Evolutionary conservation across 2,888 invertebrate species (phyloP).

Genomic region (Spisula solida): DNA sequence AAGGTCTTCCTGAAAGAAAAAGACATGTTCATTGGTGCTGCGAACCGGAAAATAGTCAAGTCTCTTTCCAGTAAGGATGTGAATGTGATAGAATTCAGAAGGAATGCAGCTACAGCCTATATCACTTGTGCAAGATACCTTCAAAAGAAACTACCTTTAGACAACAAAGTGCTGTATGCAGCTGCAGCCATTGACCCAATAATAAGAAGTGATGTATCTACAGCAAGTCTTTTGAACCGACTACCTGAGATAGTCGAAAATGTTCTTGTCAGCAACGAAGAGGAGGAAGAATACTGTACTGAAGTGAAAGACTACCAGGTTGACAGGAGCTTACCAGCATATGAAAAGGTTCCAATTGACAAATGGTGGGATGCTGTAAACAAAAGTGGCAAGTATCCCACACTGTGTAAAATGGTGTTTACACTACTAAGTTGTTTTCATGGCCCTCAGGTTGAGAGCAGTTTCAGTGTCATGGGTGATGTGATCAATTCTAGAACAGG

Average conservation of each 20-base stretch:
- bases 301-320: background rate
- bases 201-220: constrained; percentile 44
- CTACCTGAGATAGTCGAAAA: background rate
- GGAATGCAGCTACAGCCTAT: constrained; percentile 46
- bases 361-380: constrained; percentile 53
- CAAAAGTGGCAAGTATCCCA: constrained; percentile 28
- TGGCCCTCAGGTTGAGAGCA: constrained; percentile 71
- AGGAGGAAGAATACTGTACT: background rate
- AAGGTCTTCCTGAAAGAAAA: background rate
- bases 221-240: constrained; percentile 31
- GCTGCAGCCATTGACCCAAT: constrained; percentile 64
- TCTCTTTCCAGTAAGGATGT: background rate
- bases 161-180: constrained; percentile 53
- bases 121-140: constrained; percentile 51
- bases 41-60: background rate
- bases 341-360: background rate
- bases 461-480: constrained; percentile 71
- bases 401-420: constrained; percentile 49
- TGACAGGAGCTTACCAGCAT: background rate
- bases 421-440: constrained; percentile 63
- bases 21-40: background rate
- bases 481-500: constrained; percentile 34
- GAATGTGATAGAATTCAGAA: background rate
- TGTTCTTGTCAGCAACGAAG: background rate
- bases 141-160: constrained; percentile 67